A percentile compares a stretch with the other conserved stretches of the same genome.
Conservation (phyloP, 2,888 invertebrate species). For the Didymodactylos carnosus region DNA sequence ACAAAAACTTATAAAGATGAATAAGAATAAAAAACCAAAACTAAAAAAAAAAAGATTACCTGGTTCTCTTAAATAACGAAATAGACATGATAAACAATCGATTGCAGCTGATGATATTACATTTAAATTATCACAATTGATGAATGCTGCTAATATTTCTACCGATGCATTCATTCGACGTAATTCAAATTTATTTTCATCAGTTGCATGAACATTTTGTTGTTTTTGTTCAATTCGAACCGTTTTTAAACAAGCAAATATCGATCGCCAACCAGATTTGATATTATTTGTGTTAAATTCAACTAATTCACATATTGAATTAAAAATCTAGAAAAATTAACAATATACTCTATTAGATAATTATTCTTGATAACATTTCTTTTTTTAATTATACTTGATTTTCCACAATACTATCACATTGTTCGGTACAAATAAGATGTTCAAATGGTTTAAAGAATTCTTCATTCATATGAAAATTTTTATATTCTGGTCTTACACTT, state of each 20-base stretch:
- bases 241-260: conserved; percentile 75
- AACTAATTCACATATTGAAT: conserved; percentile 81
- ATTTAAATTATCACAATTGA: conserved; percentile 70
- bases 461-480: conserved; percentile 86
- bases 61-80: conserved; percentile 53
- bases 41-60: conserved; percentile 33
- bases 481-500: conserved; percentile 64
- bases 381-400: conserved; percentile 27
- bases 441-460: conserved; percentile 82
- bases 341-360: neutral
- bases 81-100: conserved; percentile 71
- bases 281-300: conserved; percentile 80
- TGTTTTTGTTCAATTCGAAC: conserved; percentile 39
- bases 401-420: conserved; percentile 61
- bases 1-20: neutral
- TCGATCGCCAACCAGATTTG: conserved; percentile 78
- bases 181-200: neutral
- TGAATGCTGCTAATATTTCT: conserved; percentile 44
- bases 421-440: conserved; percentile 70
- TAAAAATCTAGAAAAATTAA: conserved; percentile 51
- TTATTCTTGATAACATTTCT: conserved; percentile 42
- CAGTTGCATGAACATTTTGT: neutral
- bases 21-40: neutral
- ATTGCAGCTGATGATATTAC: conserved; percentile 82
- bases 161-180: neutral